Percentiles rank a stretch among this genome's conserved stretches.
These are phyloP conservation scores for Melanerpes aurifrons DNA, from an alignment of 2,113 vertebrate genomes.

Conservation along the genomic window DNA sequence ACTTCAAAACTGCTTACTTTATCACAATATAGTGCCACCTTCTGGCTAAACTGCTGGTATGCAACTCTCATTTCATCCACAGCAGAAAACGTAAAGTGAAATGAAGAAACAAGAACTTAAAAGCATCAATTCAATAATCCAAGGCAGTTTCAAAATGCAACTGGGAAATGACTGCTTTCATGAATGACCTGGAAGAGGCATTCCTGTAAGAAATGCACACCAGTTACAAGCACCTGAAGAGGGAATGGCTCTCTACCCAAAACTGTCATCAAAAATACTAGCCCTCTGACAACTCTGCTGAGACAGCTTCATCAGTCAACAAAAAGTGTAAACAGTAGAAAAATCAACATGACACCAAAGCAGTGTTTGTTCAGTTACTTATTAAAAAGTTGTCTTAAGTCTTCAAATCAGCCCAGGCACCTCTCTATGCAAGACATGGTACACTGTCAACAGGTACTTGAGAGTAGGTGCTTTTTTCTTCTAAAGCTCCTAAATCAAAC, in stretches of 20 bases:
- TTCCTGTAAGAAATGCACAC: background rate
- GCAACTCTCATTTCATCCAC: background rate
- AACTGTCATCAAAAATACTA: background rate
- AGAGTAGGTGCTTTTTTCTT: background rate
- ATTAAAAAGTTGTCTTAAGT: background rate
- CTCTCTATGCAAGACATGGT: background rate
- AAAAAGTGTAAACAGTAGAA: background rate
- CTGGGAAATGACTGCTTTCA: background rate
- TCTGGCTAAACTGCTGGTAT: background rate
- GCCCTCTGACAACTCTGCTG: background rate
- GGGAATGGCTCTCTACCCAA: background rate
- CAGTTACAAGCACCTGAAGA: background rate
- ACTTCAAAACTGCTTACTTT: background rate
- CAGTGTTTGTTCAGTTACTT: background rate
- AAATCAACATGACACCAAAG: background rate
- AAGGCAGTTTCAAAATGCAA: background rate
- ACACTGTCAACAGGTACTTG: background rate
- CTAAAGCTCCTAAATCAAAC: background rate
- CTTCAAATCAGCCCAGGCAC: background rate
- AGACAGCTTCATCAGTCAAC: background rate
- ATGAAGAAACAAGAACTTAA: background rate
- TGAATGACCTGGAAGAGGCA: background rate
- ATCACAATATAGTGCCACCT: slow-evolving; percentile 8
- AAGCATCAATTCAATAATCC: background rate
- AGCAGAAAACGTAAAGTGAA: background rate